Percentiles rank a stretch among this genome's conserved stretches.
phyloP scores from a whole-genome alignment of 2,113 vertebrate species.

The Hyperopisus bebe region DNA sequence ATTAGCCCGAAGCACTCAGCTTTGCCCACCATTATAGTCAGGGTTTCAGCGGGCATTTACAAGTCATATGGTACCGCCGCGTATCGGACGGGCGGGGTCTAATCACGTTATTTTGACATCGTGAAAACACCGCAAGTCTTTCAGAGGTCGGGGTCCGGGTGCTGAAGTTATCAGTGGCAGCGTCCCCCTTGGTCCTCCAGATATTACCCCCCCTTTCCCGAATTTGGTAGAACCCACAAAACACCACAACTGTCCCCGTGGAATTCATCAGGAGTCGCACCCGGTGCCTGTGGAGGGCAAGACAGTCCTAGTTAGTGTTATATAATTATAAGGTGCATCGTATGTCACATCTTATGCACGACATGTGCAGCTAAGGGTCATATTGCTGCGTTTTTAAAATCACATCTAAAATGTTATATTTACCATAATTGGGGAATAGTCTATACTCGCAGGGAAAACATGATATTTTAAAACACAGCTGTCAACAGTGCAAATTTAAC shows the following conservation, averaged over 20 bases:
- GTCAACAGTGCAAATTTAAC: neutral
- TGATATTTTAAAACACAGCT: neutral
- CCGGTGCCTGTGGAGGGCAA: slow-evolving; percentile 1
- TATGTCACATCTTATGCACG: too few relatives aligned
- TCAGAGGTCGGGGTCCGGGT: slow-evolving; percentile 40
- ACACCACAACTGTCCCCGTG: slow-evolving; percentile 31
- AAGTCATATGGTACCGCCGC: slow-evolving; percentile 26
- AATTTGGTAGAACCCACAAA: slow-evolving; percentile 41
- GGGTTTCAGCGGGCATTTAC: slow-evolving; percentile 16
- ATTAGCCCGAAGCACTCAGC: slow-evolving; percentile 25
- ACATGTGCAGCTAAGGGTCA: neutral
- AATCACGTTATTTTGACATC: neutral
- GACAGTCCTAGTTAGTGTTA: neutral
- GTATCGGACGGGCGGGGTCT: neutral
- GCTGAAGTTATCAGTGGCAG: slow-evolving; percentile 32
- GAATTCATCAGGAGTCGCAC: slow-evolving; percentile 29
- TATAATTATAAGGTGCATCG: neutral
- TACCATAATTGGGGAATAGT: neutral
- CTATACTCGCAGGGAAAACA: neutral
- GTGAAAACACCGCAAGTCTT: neutral
- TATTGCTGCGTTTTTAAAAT: neutral
- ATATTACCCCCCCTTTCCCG: slow-evolving; percentile 1
- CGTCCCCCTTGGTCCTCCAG: slow-evolving; percentile 6
- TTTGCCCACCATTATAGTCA: slow-evolving; percentile 7
- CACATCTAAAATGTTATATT: neutral